Evolutionary conservation across 2,888 invertebrate genomes (phyloP).

Genomic region (Mimachlamys varia): DNA sequence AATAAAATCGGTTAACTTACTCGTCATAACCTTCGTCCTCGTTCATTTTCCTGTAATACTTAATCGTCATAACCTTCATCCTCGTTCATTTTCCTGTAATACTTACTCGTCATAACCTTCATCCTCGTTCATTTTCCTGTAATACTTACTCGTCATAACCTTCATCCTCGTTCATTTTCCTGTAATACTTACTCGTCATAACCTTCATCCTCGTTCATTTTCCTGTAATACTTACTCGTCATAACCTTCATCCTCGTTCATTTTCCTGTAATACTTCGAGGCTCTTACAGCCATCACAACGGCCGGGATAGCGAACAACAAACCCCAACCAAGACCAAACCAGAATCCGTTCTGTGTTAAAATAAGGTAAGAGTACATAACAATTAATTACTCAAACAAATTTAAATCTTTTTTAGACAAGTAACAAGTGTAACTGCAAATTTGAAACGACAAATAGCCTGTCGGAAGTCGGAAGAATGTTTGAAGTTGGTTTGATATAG

Average conservation of each 20-base stretch:
- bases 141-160: slow-evolving; percentile 66
- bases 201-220: slow-evolving; percentile 61
- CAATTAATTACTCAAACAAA: too few species aligned
- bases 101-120: slow-evolving; percentile 64
- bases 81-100: slow-evolving; percentile 62
- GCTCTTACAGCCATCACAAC: slow-evolving; percentile 62
- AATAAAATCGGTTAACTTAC: too few species aligned
- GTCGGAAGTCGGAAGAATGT: too few species aligned
- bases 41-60: slow-evolving; percentile 64
- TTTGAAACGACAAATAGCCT: too few species aligned
- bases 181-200: slow-evolving; percentile 66
- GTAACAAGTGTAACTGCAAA: too few species aligned
- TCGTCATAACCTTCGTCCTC: slow-evolving; percentile 60
- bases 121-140: slow-evolving; percentile 61
- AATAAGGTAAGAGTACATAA: too few species aligned
- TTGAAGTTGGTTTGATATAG: too few species aligned
- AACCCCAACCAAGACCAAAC: slow-evolving; percentile 68
- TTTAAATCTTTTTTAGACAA: too few species aligned
- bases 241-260: slow-evolving; percentile 62
- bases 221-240: slow-evolving; percentile 65
- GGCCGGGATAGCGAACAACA: slow-evolving; percentile 65
- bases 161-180: slow-evolving; percentile 60
- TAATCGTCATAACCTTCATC: slow-evolving; percentile 63
- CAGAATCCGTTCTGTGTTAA: slow-evolving; percentile 66
- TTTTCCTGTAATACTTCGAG: slow-evolving; percentile 63